Conservation (phyloP, 23 tunicate species). For the Botrylloides violaceus region DNA sequence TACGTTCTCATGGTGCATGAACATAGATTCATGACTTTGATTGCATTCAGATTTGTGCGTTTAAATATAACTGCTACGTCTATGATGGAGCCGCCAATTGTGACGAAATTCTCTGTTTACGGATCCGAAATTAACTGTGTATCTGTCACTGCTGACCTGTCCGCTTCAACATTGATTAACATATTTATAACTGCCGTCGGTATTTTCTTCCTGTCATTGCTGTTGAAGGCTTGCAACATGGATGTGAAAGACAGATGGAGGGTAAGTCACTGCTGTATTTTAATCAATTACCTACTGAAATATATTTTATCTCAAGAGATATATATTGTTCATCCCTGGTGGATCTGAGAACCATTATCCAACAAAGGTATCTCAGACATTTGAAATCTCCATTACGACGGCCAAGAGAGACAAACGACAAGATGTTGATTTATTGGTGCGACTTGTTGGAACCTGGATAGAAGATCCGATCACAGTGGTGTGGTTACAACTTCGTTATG, state of each 20-base stretch:
- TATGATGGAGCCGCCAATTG: constrained; percentile 47
- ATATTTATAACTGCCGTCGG: constrained; percentile 6
- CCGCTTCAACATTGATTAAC: constrained; percentile 31
- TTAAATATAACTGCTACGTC: constrained; percentile 55
- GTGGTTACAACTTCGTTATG: constrained; percentile 51
- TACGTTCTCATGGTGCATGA: too few relatives aligned
- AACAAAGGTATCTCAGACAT: constrained; percentile 7
- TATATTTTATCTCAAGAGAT: constrained; percentile 31
- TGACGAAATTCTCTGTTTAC: constrained; percentile 45
- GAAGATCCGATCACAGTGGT: constrained; percentile 28
- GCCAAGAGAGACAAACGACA: constrained; percentile 17
- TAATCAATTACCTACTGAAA: not conserved
- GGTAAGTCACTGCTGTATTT: constrained; percentile 22
- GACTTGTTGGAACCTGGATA: constrained; percentile 23
- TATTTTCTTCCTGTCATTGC: not conserved
- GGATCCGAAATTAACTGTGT: constrained; percentile 55
- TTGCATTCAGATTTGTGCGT: constrained; percentile 36
- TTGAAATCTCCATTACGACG: constrained; percentile 37
- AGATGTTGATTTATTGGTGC: constrained; percentile 47
- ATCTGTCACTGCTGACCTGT: not conserved
- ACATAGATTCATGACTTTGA: too few relatives aligned
- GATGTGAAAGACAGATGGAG: constrained; percentile 70
- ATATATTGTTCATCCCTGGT: constrained; percentile 33
- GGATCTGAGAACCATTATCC: not conserved
- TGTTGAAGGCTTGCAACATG: not conserved